phyloP scores from a whole-genome alignment of 2,888 invertebrate species.

The Tachystola acroxantha region DNA sequence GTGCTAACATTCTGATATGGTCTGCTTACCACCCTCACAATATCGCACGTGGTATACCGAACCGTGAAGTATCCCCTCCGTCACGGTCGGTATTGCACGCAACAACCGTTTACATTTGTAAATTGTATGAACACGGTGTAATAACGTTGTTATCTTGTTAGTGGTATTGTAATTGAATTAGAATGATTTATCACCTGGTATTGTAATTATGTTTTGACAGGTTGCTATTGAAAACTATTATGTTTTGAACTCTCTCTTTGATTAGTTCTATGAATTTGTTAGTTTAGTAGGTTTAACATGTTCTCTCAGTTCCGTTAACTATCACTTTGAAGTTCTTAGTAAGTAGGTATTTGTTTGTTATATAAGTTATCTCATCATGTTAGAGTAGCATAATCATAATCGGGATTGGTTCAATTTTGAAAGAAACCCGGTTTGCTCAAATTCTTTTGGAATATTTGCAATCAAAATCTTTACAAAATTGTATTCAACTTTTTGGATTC shows the following conservation, averaged over 20 bases:
- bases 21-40: conserved; percentile 12
- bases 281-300: background rate
- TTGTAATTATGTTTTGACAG: conserved; percentile 3
- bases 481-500: too few relatives aligned
- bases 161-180: conserved; percentile 8
- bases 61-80: conserved; percentile 29
- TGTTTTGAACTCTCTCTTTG: background rate
- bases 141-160: conserved; percentile 2
- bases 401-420: too few relatives aligned
- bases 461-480: too few relatives aligned
- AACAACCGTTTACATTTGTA: conserved; percentile 41
- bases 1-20: conserved; percentile 9
- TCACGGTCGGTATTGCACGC: conserved; percentile 59
- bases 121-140: conserved; percentile 1
- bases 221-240: background rate
- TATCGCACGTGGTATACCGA: conserved; percentile 25
- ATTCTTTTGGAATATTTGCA: too few relatives aligned
- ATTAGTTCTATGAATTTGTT: background rate
- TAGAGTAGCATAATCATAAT: too few relatives aligned
- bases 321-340: too few relatives aligned
- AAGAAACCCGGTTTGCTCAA: too few relatives aligned
- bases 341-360: too few relatives aligned
- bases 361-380: too few relatives aligned
- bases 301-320: too few relatives aligned
- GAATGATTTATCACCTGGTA: conserved; percentile 1